Evolutionary conservation across 2,797 vertebrate species (phyloP).

Genomic region (Rhinella marina): DNA sequence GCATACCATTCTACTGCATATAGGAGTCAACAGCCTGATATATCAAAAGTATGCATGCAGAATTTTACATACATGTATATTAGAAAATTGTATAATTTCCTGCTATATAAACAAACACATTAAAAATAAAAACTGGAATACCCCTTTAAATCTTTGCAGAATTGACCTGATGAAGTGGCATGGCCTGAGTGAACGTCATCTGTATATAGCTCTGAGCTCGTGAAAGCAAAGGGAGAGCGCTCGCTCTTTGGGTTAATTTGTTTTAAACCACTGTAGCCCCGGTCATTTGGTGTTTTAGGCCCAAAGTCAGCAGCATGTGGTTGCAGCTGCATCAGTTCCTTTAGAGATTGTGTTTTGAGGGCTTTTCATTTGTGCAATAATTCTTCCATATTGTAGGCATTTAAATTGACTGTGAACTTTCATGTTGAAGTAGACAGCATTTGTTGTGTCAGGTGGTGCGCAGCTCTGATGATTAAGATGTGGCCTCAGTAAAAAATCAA

Average conservation of each 20-base stretch:
- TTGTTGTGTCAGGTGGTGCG: constrained; percentile 59
- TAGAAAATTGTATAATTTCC: no score
- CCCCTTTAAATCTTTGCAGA: neutral
- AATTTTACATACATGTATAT: no score
- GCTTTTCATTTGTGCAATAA: constrained; percentile 56
- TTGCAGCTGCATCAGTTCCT: constrained; percentile 52
- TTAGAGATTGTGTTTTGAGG: constrained; percentile 54
- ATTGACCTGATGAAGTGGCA: constrained; percentile 17
- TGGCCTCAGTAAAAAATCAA: constrained; percentile 55
- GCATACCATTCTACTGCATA: no score
- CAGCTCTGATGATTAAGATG: constrained; percentile 49
- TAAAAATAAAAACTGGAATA: no score
- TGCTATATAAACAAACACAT: no score
- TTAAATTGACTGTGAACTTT: constrained; percentile 42
- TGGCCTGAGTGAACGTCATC: constrained; percentile 11
- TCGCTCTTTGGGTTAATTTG: constrained; percentile 54
- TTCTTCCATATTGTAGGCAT: constrained; percentile 56
- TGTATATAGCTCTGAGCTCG: constrained; percentile 26
- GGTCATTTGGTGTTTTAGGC: constrained; percentile 50
- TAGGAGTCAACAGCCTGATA: no score
- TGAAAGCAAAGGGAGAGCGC: constrained; percentile 40
- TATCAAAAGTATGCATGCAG: no score
- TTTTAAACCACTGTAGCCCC: constrained; percentile 57
- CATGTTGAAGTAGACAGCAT: constrained; percentile 33
- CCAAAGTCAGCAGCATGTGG: constrained; percentile 56